phyloP scores from a whole-genome alignment of 1,140 invertebrate genomes.

The Saccostrea glomerata region DNA sequence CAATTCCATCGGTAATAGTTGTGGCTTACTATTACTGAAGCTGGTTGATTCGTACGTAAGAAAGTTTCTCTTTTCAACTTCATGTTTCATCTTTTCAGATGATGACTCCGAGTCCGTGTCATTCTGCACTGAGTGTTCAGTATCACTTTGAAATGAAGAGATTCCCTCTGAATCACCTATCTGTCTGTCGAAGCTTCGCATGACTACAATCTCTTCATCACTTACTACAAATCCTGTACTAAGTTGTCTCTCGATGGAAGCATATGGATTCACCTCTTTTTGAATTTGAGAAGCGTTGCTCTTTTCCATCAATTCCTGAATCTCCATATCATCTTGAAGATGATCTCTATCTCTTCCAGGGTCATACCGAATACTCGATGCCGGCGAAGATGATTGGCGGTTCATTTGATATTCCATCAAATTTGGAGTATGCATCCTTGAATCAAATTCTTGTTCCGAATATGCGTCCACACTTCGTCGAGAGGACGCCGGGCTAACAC shows the following conservation, averaged over 20 bases:
- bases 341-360: not conserved
- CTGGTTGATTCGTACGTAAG: not conserved
- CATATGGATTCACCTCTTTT: not conserved
- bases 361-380: not conserved
- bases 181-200: slow-evolving; percentile 50
- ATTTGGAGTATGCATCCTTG: not conserved
- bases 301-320: not conserved
- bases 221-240: slow-evolving; percentile 13
- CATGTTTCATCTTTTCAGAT: too few relatives aligned
- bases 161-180: slow-evolving; percentile 23
- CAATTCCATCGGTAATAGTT: not conserved
- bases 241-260: not conserved
- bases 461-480: not conserved
- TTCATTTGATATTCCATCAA: not conserved
- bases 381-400: not conserved
- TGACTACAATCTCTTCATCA: slow-evolving; percentile 6
- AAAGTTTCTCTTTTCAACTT: not conserved
- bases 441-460: not conserved
- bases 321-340: not conserved
- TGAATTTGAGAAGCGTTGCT: not conserved
- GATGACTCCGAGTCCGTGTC: not conserved
- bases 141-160: not conserved
- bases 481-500: not conserved
- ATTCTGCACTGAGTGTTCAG: slow-evolving; percentile 26
- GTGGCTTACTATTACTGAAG: not conserved